A percentile compares a stretch with the other conserved stretches of the same genome.
Conservation (phyloP, 2,888 invertebrate species). For the Candidula unifasciata region DNA sequence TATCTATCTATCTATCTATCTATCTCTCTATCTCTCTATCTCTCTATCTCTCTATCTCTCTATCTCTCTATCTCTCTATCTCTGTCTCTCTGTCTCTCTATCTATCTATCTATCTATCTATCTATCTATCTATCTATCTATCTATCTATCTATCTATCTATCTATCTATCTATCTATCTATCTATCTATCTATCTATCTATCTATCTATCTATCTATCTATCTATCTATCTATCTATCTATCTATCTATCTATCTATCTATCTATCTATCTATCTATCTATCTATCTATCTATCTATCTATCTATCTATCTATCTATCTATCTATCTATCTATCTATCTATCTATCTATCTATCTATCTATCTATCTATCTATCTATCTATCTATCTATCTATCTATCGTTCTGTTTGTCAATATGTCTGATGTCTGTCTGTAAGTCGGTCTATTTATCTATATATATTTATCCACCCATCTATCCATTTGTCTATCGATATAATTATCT, state of each 20-base stretch:
- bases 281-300: neutral
- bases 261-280: conserved; percentile 8
- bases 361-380: neutral
- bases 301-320: neutral
- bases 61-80: conserved; percentile 1
- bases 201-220: neutral
- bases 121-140: neutral
- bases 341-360: neutral
- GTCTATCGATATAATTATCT: no score
- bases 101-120: neutral
- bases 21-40: conserved; percentile 4
- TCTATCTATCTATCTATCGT: neutral
- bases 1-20: conserved; percentile 1
- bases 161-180: neutral
- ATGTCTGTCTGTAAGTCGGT: neutral
- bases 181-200: conserved; percentile 4
- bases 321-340: neutral
- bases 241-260: conserved; percentile 8
- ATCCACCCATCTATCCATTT: neutral
- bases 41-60: conserved; percentile 3
- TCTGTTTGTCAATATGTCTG: neutral
- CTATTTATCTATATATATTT: neutral
- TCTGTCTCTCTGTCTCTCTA: neutral
- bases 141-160: conserved; percentile 4
- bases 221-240: conserved; percentile 17